Percentiles rank a stretch among this genome's conserved stretches.
Conservation (phyloP, 2,113 vertebrate genomes). For the Oreochromis spilurus region DNA sequence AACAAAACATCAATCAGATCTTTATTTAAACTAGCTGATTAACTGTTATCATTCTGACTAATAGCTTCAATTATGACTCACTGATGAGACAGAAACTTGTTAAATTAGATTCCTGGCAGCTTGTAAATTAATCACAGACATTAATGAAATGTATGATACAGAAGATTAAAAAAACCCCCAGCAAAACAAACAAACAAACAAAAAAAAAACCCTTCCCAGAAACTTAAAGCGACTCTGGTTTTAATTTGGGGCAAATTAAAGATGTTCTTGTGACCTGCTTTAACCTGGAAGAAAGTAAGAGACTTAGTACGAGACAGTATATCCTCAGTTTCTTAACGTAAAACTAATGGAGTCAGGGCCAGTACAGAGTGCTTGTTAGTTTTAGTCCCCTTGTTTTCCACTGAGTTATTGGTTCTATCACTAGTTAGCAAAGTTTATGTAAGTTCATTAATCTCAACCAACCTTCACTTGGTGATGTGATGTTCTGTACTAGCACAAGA, state of each 20-base stretch:
- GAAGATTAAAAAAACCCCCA: neutral
- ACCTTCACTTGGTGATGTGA: neutral
- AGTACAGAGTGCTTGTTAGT: neutral
- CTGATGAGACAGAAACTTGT: neutral
- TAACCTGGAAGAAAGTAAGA: neutral
- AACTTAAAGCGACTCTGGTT: neutral
- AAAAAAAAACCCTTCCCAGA: accelerated
- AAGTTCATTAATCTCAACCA: neutral
- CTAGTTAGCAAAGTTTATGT: neutral
- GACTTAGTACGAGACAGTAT: neutral
- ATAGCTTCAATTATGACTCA: neutral
- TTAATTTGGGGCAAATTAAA: neutral
- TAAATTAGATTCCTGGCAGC: neutral
- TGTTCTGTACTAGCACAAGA: neutral
- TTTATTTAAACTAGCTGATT: neutral
- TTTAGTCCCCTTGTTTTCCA: neutral
- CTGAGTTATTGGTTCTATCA: neutral
- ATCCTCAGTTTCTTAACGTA: neutral
- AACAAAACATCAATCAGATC: neutral
- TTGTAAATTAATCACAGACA: neutral
- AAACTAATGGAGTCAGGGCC: neutral
- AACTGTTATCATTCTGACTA: neutral
- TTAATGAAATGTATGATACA: neutral
- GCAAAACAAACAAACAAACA: neutral
- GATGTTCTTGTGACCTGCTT: neutral